phyloP scores from a whole-genome alignment of 2,797 vertebrate species.

The Catostomus latipinnis region DNA sequence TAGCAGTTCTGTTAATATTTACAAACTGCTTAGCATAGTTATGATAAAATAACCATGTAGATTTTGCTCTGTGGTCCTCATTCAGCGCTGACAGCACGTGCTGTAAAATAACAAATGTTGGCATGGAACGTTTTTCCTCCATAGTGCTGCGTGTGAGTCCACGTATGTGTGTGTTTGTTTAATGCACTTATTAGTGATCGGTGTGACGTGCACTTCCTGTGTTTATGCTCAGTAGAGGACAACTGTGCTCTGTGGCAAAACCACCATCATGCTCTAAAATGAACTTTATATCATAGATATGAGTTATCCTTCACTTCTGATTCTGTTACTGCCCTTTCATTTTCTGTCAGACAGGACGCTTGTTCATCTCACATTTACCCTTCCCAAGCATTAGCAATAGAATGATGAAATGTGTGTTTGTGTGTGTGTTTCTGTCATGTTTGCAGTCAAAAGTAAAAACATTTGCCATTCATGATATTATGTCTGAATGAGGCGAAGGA shows the following conservation, averaged over 20 bases:
- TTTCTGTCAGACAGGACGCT: constrained; percentile 20
- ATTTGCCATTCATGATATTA: background rate
- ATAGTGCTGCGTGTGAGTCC: constrained; percentile 53
- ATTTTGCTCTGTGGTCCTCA: constrained; percentile 20
- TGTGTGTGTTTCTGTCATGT: constrained; percentile 27
- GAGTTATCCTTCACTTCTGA: constrained; percentile 12
- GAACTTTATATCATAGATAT: constrained; percentile 23
- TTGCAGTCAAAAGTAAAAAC: constrained; percentile 20
- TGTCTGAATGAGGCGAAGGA: constrained; percentile 14
- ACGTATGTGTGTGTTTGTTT: constrained; percentile 38
- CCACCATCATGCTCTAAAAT: constrained; percentile 32
- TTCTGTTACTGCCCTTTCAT: constrained; percentile 2
- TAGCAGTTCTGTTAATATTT: constrained; percentile 13
- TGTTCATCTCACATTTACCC: constrained; percentile 32
- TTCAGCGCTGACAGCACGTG: constrained; percentile 38
- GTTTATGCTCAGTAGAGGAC: constrained; percentile 46
- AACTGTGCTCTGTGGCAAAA: constrained; percentile 42
- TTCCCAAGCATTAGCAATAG: constrained; percentile 2
- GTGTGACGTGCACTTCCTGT: constrained; percentile 28
- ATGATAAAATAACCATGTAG: constrained; percentile 28
- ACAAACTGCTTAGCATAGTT: constrained; percentile 16
- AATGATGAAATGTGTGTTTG: constrained; percentile 1
- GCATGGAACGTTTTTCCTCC: constrained; percentile 62
- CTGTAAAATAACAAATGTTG: constrained; percentile 69
- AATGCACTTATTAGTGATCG: constrained; percentile 10